Evolutionary conservation across 2,113 vertebrate species (phyloP).

Genomic region (Mohoua ochrocephala): DNA sequence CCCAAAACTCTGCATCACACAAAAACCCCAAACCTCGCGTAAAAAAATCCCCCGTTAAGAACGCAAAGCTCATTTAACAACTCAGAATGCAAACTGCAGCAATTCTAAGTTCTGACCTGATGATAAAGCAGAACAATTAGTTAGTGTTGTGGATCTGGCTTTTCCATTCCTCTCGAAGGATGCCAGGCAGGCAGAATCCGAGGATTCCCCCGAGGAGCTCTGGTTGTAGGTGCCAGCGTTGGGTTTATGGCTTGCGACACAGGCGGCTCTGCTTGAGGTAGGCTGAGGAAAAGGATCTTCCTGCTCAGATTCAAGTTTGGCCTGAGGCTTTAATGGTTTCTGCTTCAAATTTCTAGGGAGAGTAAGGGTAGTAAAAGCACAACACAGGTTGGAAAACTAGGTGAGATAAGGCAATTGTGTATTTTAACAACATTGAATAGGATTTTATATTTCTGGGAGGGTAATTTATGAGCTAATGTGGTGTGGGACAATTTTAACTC

Average conservation of each 20-base stretch:
- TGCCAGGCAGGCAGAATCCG: constrained; percentile 55
- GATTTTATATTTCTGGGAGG: neutral
- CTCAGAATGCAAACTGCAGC: neutral
- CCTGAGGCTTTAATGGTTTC: constrained; percentile 81
- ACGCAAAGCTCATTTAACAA: neutral
- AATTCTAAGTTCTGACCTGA: constrained; percentile 71
- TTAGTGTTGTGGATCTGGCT: constrained; percentile 57
- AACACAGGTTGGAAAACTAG: neutral
- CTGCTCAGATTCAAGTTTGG: constrained; percentile 68
- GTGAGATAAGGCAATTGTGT: neutral
- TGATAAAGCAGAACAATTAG: constrained; percentile 57
- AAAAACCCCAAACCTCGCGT: neutral
- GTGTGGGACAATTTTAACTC: neutral
- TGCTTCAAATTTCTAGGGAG: constrained; percentile 73
- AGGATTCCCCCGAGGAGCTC: constrained; percentile 77
- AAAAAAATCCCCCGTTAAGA: neutral
- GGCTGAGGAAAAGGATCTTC: constrained; percentile 76
- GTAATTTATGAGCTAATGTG: neutral
- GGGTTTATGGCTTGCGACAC: constrained; percentile 33
- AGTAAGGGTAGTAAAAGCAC: constrained; percentile 12
- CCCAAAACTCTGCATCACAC: neutral
- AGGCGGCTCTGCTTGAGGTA: constrained; percentile 83
- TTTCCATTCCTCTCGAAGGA: constrained; percentile 66
- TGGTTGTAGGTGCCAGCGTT: constrained; percentile 15
- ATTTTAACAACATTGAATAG: neutral